phyloP scores from a whole-genome alignment of 1,140 invertebrate species.

The Panulirus ornatus region DNA sequence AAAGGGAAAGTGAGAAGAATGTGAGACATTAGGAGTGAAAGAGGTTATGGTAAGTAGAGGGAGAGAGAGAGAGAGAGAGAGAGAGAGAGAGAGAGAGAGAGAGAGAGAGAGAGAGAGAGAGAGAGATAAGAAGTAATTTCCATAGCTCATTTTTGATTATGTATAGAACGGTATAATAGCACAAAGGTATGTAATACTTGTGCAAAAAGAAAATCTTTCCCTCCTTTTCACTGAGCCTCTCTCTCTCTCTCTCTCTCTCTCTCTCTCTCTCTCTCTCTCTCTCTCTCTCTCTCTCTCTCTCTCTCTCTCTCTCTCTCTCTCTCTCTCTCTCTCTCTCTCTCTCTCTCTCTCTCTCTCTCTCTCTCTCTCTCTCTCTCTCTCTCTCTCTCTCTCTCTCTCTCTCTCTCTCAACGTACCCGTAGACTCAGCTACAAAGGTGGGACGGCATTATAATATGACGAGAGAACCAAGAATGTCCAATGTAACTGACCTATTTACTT shows the following conservation, averaged over 20 bases:
- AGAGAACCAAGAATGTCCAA: background rate
- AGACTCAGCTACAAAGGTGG: background rate
- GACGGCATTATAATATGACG: background rate
- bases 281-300: constrained; percentile 2
- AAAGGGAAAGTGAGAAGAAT: too few species aligned
- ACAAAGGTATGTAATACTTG: background rate
- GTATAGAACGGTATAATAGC: background rate
- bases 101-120: too few species aligned
- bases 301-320: background rate
- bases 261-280: background rate
- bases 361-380: background rate
- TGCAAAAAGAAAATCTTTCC: background rate
- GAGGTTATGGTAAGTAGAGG: too few species aligned
- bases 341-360: background rate
- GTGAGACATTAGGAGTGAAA: too few species aligned
- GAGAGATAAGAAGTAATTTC: too few species aligned
- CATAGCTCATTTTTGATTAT: background rate
- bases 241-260: constrained; percentile 8
- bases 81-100: background rate
- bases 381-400: background rate
- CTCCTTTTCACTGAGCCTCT: background rate
- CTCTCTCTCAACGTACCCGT: background rate
- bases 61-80: background rate
- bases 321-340: background rate
- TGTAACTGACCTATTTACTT: background rate